Conservation (phyloP, 1,140 invertebrate genomes). For the Heliconius congener region DNA sequence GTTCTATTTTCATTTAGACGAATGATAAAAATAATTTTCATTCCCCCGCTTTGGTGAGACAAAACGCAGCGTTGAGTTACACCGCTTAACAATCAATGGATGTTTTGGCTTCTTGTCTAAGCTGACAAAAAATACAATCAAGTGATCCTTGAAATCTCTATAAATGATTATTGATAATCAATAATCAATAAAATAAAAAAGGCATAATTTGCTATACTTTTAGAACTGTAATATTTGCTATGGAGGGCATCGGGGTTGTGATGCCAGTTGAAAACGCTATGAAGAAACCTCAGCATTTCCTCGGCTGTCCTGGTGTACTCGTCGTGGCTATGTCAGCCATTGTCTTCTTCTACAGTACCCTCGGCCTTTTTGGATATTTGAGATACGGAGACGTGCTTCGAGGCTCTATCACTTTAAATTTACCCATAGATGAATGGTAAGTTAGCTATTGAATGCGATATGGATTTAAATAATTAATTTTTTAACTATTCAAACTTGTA, state of each 20-base stretch:
- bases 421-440: constrained; percentile 85
- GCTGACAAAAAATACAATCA: neutral
- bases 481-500: neutral
- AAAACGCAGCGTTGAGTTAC: too few relatives aligned
- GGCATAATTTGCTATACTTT: neutral
- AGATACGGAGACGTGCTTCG: constrained; percentile 86
- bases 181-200: neutral
- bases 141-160: neutral
- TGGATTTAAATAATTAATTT: neutral
- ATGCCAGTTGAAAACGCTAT: constrained; percentile 95
- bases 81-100: too few relatives aligned
- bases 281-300: constrained; percentile 89
- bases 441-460: constrained; percentile 41
- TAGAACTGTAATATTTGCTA: constrained; percentile 7
- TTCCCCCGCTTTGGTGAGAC: too few relatives aligned
- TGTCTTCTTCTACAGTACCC: constrained; percentile 86
- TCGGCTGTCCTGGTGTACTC: constrained; percentile 90
- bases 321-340: constrained; percentile 91
- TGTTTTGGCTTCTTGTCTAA: neutral
- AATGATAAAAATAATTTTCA: too few relatives aligned
- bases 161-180: neutral
- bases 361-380: constrained; percentile 93
- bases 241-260: constrained; percentile 88
- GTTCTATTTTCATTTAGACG: too few relatives aligned
- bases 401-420: constrained; percentile 88